These are phyloP conservation scores for Halcyon senegalensis DNA, from an alignment of 2,113 vertebrate genomes.

Conservation along the genomic window DNA sequence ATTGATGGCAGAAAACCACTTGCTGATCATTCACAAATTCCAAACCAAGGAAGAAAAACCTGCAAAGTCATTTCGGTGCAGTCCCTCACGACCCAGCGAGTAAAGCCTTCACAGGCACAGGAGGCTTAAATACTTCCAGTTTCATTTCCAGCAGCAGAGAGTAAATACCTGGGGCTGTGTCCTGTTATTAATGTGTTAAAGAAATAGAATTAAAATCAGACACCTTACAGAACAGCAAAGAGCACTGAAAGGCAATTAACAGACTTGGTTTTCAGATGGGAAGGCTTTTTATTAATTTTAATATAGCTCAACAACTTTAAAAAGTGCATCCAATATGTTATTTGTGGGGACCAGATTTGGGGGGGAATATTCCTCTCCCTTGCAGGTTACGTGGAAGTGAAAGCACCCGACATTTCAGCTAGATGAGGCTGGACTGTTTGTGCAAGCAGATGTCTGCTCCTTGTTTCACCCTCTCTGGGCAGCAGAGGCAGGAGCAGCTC, in stretches of 20 bases:
- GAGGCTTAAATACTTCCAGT: background rate
- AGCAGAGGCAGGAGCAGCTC: background rate
- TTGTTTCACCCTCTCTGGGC: background rate
- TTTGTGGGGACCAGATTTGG: background rate
- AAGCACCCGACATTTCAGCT: background rate
- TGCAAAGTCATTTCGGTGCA: background rate
- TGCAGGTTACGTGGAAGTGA: background rate
- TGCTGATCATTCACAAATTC: constrained; percentile 1
- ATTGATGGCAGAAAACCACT: background rate
- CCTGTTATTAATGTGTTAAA: constrained; percentile 25
- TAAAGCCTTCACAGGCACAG: background rate
- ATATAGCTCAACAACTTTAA: background rate
- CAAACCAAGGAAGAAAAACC: background rate
- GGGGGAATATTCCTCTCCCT: background rate
- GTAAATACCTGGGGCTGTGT: background rate
- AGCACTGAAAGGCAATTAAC: background rate
- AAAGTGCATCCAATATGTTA: background rate
- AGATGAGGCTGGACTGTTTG: background rate
- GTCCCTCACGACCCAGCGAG: background rate
- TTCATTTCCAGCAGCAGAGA: constrained; percentile 38
- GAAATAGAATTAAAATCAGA: constrained; percentile 23
- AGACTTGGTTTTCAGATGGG: background rate
- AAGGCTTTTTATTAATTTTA: background rate
- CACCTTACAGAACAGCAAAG: background rate
- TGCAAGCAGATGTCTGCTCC: background rate